phyloP scores from a whole-genome alignment of 35 echinoderm and acorn worm genomes.

The Heliocidaris erythrogramma region DNA sequence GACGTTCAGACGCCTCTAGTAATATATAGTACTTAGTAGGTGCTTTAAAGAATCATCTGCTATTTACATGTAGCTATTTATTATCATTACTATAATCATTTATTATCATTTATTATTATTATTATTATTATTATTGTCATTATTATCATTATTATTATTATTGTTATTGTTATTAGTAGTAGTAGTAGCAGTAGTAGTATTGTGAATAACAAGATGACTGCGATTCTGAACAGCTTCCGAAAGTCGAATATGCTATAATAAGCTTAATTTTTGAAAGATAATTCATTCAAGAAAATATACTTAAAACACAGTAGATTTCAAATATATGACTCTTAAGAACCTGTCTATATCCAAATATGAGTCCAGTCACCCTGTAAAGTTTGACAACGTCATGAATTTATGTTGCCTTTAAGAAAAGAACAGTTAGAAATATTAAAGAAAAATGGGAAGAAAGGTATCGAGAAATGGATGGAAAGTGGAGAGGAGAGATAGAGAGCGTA shows the following conservation, averaged over 20 bases:
- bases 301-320: neutral
- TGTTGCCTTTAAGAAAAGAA: neutral
- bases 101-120: too few relatives aligned
- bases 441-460: neutral
- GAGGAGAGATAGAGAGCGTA: neutral
- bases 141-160: too few relatives aligned
- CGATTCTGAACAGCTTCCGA: too few relatives aligned
- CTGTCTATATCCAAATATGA: neutral
- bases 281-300: neutral
- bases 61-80: too few relatives aligned
- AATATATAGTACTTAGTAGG: too few relatives aligned
- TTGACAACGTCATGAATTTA: neutral
- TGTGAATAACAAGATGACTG: too few relatives aligned
- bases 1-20: too few relatives aligned
- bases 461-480: neutral
- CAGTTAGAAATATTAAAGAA: neutral
- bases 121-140: too few relatives aligned
- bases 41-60: too few relatives aligned
- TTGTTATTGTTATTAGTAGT: too few relatives aligned
- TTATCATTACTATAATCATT: too few relatives aligned
- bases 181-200: too few relatives aligned
- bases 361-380: neutral
- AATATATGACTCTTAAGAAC: neutral
- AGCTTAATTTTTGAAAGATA: neutral
- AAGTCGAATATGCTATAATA: neutral